These are phyloP conservation scores for Anoncus sp. DNA, from an alignment of 2,888 invertebrate genomes.

Conservation along the genomic window DNA sequence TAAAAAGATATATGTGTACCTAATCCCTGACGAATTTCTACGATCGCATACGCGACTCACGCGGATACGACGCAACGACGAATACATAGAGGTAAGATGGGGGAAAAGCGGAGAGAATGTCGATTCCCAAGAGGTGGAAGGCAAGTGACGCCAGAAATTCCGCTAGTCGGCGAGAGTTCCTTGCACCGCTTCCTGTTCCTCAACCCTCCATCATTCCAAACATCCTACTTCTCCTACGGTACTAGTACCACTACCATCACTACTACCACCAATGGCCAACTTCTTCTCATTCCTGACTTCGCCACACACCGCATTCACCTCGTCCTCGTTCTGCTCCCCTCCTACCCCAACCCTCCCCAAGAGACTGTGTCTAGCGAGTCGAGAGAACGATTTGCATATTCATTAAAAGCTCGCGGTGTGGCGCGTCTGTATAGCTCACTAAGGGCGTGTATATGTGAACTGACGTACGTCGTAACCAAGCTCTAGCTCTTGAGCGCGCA, in stretches of 20 bases:
- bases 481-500: conserved; percentile 43
- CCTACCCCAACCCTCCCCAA: conserved; percentile 51
- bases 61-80: conserved; percentile 4
- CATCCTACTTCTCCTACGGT: conserved; percentile 41
- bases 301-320: conserved; percentile 49
- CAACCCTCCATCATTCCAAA: conserved; percentile 48
- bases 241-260: conserved; percentile 19
- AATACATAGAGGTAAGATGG: conserved; percentile 19
- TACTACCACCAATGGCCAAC: conserved; percentile 34
- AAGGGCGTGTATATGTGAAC: conserved; percentile 25
- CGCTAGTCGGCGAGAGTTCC: conserved; percentile 59
- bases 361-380: conserved; percentile 74
- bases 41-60: conserved; percentile 7
- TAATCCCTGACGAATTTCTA: conserved; percentile 24
- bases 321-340: conserved; percentile 55
- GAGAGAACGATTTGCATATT: conserved; percentile 79
- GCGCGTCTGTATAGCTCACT: conserved; percentile 45
- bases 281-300: conserved; percentile 46
- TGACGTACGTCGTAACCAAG: conserved; percentile 49
- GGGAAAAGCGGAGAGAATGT: conserved; percentile 24
- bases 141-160: conserved; percentile 59
- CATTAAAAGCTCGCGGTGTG: conserved; percentile 76
- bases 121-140: conserved; percentile 16
- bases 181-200: conserved; percentile 58
- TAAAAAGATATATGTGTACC: background rate